phyloP scores from a whole-genome alignment of 2,113 vertebrate species.

The Gallinago undulata region DNA sequence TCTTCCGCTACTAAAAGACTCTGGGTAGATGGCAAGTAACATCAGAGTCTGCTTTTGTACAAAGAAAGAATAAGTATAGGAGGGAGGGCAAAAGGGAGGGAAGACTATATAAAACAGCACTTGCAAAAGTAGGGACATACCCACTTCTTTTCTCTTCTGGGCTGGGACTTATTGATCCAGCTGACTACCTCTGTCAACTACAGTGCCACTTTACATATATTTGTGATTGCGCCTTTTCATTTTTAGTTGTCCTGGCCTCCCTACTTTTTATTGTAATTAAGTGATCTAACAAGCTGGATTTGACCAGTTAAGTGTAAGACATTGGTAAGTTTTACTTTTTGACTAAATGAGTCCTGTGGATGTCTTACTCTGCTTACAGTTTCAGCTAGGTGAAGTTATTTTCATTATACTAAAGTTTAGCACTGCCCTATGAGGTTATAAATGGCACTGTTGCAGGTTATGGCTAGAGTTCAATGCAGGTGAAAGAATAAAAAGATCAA shows the following conservation, averaged over 20 bases:
- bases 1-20: neutral
- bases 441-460: neutral
- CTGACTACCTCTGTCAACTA: neutral
- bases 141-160: neutral
- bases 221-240: neutral
- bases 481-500: neutral
- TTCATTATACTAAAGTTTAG: neutral
- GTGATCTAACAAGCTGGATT: neutral
- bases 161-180: neutral
- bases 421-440: neutral
- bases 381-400: neutral
- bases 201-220: neutral
- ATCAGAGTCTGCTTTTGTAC: neutral
- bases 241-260: neutral
- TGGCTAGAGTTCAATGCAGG: neutral
- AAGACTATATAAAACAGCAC: neutral
- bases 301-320: rapidly evolving
- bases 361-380: neutral
- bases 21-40: neutral
- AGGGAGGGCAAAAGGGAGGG: neutral
- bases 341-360: neutral
- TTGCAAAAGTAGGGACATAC: neutral
- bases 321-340: neutral
- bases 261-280: neutral
- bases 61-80: neutral